Conservation (phyloP, 2,888 invertebrate species). For the Rhamnusium bicolor region DNA sequence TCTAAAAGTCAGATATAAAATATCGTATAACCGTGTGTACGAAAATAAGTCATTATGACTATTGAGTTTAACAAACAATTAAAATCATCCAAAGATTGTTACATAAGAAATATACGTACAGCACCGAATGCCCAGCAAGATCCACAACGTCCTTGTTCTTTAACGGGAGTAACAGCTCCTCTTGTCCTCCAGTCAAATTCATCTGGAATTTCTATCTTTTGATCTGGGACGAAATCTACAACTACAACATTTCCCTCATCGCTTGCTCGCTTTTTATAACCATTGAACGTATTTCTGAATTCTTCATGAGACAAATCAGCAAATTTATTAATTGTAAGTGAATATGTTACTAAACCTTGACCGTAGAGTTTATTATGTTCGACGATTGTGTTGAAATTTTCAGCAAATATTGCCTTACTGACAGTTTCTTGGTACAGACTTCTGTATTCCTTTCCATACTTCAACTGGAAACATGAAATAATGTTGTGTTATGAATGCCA, state of each 20-base stretch:
- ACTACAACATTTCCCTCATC: neutral
- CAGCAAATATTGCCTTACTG: conserved; percentile 15
- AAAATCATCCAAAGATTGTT: too few species aligned
- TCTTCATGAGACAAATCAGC: conserved; percentile 19
- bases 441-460: conserved; percentile 18
- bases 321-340: conserved; percentile 13
- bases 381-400: conserved; percentile 11
- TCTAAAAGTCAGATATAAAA: conserved; percentile 23
- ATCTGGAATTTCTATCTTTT: conserved; percentile 17
- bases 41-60: too few species aligned
- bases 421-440: conserved; percentile 6
- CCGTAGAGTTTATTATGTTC: conserved; percentile 21
- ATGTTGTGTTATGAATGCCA: too few species aligned
- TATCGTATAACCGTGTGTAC: too few species aligned
- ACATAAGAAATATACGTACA: too few species aligned
- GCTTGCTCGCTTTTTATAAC: conserved; percentile 13
- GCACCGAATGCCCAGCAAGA: conserved; percentile 49
- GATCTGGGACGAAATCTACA: conserved; percentile 1
- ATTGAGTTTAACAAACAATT: too few species aligned
- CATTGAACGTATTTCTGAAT: conserved; percentile 1
- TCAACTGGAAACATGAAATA: neutral
- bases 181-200: conserved; percentile 41
- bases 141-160: conserved; percentile 46
- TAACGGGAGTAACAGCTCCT: conserved; percentile 43
- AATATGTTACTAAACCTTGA: neutral